These are phyloP conservation scores for Aurelia aurita complex sp. Pacific DNA, from an alignment of 30 jellyfish, hydroid and myxozoan species.

Conservation along the genomic window DNA sequence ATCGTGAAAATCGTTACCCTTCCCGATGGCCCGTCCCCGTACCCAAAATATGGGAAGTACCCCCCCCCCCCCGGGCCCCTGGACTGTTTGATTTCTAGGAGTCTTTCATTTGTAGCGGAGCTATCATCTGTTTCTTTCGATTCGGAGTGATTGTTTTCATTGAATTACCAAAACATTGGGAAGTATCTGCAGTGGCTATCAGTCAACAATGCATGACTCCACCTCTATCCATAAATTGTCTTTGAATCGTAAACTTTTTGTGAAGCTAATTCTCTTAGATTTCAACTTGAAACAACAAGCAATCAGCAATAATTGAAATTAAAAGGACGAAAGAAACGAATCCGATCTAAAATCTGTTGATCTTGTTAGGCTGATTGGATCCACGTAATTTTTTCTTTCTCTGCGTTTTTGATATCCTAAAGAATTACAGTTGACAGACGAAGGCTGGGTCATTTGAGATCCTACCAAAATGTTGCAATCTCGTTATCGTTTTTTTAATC, in stretches of 20 bases:
- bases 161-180: too few relatives aligned
- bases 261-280: not conserved
- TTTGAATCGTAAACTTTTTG: not conserved
- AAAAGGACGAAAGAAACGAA: slow-evolving; percentile 9
- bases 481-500: slow-evolving; percentile 7
- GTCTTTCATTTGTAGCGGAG: too few relatives aligned
- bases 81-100: too few relatives aligned
- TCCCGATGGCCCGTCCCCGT: too few relatives aligned
- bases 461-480: slow-evolving; percentile 25
- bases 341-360: not conserved
- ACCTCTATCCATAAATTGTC: too few relatives aligned
- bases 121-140: too few relatives aligned
- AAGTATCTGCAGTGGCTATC: too few relatives aligned
- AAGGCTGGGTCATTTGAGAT: slow-evolving; percentile 34
- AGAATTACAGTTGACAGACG: not conserved
- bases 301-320: slow-evolving; percentile 7
- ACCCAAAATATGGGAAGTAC: too few relatives aligned
- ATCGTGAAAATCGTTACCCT: too few relatives aligned
- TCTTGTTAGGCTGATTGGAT: slow-evolving; percentile 39
- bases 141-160: too few relatives aligned
- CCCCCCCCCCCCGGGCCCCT: too few relatives aligned
- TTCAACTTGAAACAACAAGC: not conserved
- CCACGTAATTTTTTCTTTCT: slow-evolving; percentile 4
- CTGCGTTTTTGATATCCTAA: slow-evolving; percentile 5
- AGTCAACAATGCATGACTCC: too few relatives aligned